Conservation (phyloP, 2,113 vertebrate species). For the Chloebia gouldiae region DNA sequence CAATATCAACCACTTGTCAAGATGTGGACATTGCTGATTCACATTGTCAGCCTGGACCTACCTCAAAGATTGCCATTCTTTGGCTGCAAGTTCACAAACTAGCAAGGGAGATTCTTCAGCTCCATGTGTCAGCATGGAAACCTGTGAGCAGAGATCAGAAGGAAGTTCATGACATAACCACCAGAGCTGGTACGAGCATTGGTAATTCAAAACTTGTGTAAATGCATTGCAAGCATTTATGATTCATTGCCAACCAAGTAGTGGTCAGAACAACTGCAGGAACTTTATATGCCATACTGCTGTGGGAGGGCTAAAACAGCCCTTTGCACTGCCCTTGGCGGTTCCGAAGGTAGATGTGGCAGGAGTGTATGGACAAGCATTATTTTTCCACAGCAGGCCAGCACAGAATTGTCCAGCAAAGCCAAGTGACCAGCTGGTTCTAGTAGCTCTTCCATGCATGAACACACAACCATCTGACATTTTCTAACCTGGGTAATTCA, state of each 20-base stretch:
- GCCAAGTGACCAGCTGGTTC: not conserved
- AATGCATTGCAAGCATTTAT: not conserved
- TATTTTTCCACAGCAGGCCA: not conserved
- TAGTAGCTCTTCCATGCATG: not conserved
- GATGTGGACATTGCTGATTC: not conserved
- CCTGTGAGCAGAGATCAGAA: not conserved
- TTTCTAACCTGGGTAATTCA: not conserved
- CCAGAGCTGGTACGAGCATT: accelerated
- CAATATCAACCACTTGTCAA: not conserved
- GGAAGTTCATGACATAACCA: not conserved
- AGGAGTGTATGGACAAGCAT: not conserved
- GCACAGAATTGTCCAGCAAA: not conserved
- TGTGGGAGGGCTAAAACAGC: not conserved
- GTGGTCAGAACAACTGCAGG: not conserved
- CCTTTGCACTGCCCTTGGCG: not conserved
- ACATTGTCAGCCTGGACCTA: accelerated
- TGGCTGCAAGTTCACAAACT: not conserved
- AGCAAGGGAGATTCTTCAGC: not conserved
- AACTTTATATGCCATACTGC: not conserved
- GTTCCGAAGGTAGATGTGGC: not conserved
- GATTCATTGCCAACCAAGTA: not conserved
- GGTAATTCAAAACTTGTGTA: not conserved
- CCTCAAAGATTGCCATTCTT: not conserved
- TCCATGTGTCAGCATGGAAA: not conserved
- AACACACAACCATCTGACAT: not conserved